Evolutionary conservation across 1,140 invertebrate genomes (phyloP), one percentile per base, ranked within the genome.

Genomic region (Hestina assimilis): DNA sequence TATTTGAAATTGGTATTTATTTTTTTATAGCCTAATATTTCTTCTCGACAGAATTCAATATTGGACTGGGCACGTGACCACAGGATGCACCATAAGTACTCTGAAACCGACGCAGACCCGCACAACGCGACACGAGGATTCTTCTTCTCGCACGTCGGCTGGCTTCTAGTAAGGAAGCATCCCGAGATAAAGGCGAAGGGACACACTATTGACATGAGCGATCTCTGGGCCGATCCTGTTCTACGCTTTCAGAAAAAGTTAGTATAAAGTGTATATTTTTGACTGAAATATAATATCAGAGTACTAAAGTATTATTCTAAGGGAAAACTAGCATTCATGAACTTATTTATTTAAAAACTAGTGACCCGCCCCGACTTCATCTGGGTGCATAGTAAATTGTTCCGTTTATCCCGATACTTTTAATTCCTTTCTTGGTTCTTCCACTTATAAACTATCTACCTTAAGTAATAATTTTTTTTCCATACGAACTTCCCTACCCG

Each of bases 81-180:
- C 73, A 87, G 95, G 59, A 93, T 94, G 54, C 95, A 96, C 80
- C 95, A 96, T 83, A 95, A 94, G 74, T 96, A 92, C 79, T 93
- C 93, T 0, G 95, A 51, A 38, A 96, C 95, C 0, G 89, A 93
- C 56, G 95, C 94, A 0, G 95, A 96, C 71, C 95, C 95, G 1
- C 94, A 96, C 71, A 94, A 96, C 70, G 92, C 94, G 0, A 92
- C 91, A 12, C 90, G 95, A n/a, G 95, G 95, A 2, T 95, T 96
- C 75, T 96, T 96, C 87, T 96, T 96, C 78, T 90, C 94, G 0
- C 95, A 96, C 66, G 89, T 96, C 24, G 95, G 95, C 5, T 96
- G 95, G 95, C 79, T 96, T 42, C 85, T 96, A 68, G 91, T 94
- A 53, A 90, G 91, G 52, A 95, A 95, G 71, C 95, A 96, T 72